phyloP scores from a whole-genome alignment of 2,797 vertebrate species.

The Tokudaia muenninki region DNA sequence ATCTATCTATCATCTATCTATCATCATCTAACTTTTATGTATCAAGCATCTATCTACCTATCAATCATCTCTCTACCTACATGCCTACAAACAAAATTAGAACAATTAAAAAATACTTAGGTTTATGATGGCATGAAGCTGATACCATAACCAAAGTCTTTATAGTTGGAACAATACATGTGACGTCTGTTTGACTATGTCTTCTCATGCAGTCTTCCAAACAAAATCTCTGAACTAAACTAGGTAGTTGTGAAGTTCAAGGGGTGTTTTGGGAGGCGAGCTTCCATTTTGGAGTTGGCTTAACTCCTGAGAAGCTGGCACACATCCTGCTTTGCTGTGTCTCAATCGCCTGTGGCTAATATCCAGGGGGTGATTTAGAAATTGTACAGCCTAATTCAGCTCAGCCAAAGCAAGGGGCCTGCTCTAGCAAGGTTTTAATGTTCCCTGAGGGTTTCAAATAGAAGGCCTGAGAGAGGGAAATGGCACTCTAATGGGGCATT shows the following conservation, averaged over 20 bases:
- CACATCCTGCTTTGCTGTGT: constrained; percentile 36
- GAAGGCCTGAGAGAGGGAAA: constrained; percentile 72
- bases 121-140: background rate
- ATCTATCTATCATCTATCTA: background rate
- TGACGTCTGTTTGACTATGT: background rate
- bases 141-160: background rate
- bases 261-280: background rate
- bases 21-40: background rate
- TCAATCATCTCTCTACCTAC: background rate
- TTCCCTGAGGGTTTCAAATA: constrained; percentile 76
- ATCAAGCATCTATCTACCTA: background rate
- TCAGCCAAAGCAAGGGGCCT: constrained; percentile 62
- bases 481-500: constrained; percentile 67
- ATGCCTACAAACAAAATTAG: background rate
- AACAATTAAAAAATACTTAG: background rate
- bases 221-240: background rate
- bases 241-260: background rate
- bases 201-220: background rate
- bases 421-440: constrained; percentile 68
- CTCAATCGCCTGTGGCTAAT: constrained; percentile 67
- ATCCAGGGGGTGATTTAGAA: constrained; percentile 73
- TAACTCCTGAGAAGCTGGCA: constrained; percentile 39
- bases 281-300: constrained; percentile 36
- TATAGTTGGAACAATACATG: background rate
- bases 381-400: constrained; percentile 71